A percentile compares a stretch with the other conserved stretches of the same genome.
Conservation (phyloP, 1,140 invertebrate genomes). For the Drosophila melanica region DNA sequence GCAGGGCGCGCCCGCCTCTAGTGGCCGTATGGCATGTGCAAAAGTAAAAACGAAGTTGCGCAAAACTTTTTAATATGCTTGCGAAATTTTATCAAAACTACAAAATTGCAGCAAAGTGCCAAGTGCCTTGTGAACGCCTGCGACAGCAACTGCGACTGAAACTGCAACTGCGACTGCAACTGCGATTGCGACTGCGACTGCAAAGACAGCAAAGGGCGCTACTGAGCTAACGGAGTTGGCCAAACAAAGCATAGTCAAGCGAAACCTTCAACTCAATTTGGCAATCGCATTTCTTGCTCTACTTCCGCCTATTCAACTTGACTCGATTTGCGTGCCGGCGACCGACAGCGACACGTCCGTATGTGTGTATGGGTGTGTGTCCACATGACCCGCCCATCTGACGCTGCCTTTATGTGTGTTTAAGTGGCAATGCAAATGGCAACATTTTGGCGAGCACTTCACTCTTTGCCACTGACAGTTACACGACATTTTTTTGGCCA, state of each 20-base stretch:
- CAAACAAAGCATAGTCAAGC: conserved; percentile 83
- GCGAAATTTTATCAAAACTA: conserved; percentile 83
- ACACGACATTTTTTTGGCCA: conserved; percentile 61
- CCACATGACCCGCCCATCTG: conserved; percentile 17
- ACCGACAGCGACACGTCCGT: conserved; percentile 49
- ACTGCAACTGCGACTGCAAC: conserved; percentile 13
- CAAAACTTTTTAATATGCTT: conserved; percentile 83
- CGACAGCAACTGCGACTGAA: conserved; percentile 29
- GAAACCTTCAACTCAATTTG: conserved; percentile 83
- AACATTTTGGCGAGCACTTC: conserved; percentile 78
- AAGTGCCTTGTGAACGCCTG: conserved; percentile 67
- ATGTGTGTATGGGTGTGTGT: conserved; percentile 26
- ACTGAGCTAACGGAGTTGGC: conserved; percentile 64
- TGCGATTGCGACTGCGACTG: conserved; percentile 14
- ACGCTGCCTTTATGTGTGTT: conserved; percentile 72
- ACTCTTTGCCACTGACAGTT: conserved; percentile 70
- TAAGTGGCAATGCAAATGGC: conserved; percentile 82
- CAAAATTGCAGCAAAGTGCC: conserved; percentile 82
- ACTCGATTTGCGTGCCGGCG: conserved; percentile 79
- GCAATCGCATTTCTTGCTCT: conserved; percentile 83
- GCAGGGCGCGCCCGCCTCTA: conserved; percentile 18
- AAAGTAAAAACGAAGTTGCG: conserved; percentile 81
- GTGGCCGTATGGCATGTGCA: conserved; percentile 66
- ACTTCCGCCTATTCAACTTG: conserved; percentile 82
- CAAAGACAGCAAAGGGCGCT: conserved; percentile 59